Percentiles rank a stretch among this genome's conserved stretches.
phyloP scores from a whole-genome alignment of 1,140 invertebrate species.

The Drosophila oshimai region DNA sequence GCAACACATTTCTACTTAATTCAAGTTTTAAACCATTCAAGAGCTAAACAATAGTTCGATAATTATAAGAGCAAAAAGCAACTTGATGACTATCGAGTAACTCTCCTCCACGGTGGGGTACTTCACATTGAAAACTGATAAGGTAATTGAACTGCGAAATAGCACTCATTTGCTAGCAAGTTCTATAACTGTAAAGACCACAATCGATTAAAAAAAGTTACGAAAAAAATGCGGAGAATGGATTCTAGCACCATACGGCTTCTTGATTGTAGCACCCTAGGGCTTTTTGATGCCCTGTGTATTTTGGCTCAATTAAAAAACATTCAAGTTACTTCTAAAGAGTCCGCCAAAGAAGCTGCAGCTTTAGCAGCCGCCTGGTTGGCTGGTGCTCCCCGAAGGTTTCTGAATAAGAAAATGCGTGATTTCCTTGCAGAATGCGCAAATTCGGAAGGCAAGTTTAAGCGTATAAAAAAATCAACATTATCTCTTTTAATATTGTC shows the following conservation, averaged over 20 bases:
- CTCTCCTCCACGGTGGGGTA: neutral
- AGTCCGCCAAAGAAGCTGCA: constrained; percentile 11
- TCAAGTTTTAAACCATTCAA: too few species aligned
- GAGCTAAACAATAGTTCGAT: neutral
- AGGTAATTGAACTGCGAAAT: neutral
- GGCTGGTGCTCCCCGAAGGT: too few species aligned
- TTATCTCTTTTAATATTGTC: neutral
- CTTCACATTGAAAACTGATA: neutral
- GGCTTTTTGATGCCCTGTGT: neutral
- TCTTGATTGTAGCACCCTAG: neutral
- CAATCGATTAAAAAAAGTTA: neutral
- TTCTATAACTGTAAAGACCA: neutral
- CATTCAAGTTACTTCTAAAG: neutral
- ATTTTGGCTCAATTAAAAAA: neutral
- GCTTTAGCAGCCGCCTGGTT: neutral
- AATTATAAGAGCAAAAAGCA: neutral
- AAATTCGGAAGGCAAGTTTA: neutral
- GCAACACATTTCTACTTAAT: too few species aligned
- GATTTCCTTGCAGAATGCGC: neutral
- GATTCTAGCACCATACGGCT: too few species aligned
- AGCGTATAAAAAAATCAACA: too few species aligned
- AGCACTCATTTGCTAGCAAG: neutral
- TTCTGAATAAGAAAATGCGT: too few species aligned
- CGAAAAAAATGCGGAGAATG: too few species aligned
- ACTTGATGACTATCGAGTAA: neutral